phyloP scores from a whole-genome alignment of 2,797 vertebrate genomes.

The Arremon brunneinucha region DNA sequence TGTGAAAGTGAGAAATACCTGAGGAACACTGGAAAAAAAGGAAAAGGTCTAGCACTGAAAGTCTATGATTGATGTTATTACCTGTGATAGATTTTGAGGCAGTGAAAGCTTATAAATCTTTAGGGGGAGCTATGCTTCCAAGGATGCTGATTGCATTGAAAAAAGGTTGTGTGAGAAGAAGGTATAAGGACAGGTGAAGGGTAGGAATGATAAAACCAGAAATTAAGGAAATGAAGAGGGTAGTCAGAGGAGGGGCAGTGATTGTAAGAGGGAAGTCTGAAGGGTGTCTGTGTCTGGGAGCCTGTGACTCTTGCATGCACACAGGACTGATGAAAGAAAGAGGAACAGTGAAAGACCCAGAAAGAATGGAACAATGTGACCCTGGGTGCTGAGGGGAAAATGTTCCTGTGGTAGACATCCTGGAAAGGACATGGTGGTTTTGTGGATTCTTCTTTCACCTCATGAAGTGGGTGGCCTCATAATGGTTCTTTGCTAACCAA shows the following conservation, averaged over 20 bases:
- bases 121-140: background rate
- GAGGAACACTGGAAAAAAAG: background rate
- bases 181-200: background rate
- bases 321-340: background rate
- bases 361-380: background rate
- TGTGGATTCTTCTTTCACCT: background rate
- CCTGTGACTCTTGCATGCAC: background rate
- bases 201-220: background rate
- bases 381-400: background rate
- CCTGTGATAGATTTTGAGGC: background rate
- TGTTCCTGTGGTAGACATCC: background rate
- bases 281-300: background rate
- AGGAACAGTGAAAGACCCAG: accelerated
- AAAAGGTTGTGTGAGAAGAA: background rate
- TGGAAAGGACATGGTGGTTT: background rate
- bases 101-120: background rate
- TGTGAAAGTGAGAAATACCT: background rate
- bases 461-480: background rate
- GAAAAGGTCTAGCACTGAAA: background rate
- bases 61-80: background rate
- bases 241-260: background rate
- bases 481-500: background rate
- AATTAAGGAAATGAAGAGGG: background rate
- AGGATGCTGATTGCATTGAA: background rate
- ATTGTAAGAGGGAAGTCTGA: background rate